These are phyloP conservation scores for Leucophenga maculata DNA, from an alignment of 2,888 invertebrate species.

Conservation along the genomic window DNA sequence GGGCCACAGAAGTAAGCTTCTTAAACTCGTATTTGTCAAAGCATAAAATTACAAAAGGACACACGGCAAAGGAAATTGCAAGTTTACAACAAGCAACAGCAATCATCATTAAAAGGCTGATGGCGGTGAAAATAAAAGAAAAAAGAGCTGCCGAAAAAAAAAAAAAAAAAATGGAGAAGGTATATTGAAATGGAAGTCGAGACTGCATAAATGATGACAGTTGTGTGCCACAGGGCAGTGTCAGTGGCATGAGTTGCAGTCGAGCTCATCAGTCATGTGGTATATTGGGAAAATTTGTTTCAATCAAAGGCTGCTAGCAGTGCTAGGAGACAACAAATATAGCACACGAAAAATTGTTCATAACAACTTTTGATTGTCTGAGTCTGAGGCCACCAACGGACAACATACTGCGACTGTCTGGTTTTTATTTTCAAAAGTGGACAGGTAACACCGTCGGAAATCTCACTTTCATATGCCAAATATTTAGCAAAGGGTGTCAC, in stretches of 20 bases:
- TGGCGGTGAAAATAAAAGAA: conserved; percentile 31
- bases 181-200: not conserved
- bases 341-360: not conserved
- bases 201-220: conserved; percentile 30
- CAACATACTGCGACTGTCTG: conserved; percentile 35
- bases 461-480: conserved; percentile 10
- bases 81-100: conserved; percentile 45
- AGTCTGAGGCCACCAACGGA: not conserved
- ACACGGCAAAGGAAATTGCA: conserved; percentile 20
- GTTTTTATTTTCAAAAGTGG: not conserved
- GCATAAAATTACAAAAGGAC: conserved; percentile 47
- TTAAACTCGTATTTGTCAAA: conserved; percentile 64
- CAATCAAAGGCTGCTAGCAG: conserved; percentile 53
- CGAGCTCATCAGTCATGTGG: conserved; percentile 39
- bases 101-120: conserved; percentile 19
- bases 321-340: not conserved
- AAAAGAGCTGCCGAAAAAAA: not conserved
- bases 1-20: conserved; percentile 52
- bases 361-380: conserved; percentile 20
- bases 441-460: conserved; percentile 15
- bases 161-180: conserved; percentile 10
- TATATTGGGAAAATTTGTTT: conserved; percentile 64
- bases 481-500: not conserved
- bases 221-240: conserved; percentile 35
- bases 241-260: conserved; percentile 46